phyloP scores from a whole-genome alignment of 92 coral and sea anemone species.

The Bergia puertoricense region DNA sequence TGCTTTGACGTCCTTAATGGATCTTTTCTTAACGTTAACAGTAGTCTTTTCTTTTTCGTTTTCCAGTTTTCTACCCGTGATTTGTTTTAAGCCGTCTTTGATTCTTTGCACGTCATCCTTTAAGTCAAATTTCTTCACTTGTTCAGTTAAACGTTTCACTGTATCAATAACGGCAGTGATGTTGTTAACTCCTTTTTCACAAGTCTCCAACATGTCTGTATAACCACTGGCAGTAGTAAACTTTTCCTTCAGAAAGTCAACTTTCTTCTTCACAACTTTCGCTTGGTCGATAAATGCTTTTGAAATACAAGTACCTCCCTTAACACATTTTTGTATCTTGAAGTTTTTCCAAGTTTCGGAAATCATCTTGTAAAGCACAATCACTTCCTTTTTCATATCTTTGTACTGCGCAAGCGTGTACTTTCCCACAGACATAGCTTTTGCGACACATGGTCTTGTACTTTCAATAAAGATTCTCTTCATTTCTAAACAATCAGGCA shows the following conservation, averaged over 20 bases:
- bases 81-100: conserved; percentile 70
- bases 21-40: conserved; percentile 45
- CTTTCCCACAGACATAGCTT: conserved; percentile 75
- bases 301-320: conserved; percentile 88
- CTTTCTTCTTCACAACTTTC: conserved; percentile 73
- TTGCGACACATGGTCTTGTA: conserved; percentile 74
- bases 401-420: conserved; percentile 79
- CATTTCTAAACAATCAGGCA: conserved; percentile 85
- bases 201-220: conserved; percentile 83
- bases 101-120: conserved; percentile 86
- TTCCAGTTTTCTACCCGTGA: conserved; percentile 77
- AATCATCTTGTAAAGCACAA: conserved; percentile 75
- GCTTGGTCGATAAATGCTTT: conserved; percentile 89
- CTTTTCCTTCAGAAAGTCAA: conserved; percentile 61
- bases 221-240: conserved; percentile 80
- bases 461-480: conserved; percentile 69
- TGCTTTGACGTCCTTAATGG: conserved; percentile 54
- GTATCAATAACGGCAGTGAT: conserved; percentile 84
- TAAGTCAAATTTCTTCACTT: conserved; percentile 75
- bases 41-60: not conserved
- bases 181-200: conserved; percentile 80
- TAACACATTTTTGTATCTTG: conserved; percentile 78
- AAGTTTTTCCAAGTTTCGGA: conserved; percentile 92
- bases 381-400: conserved; percentile 84
- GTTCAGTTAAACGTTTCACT: conserved; percentile 70